Evolutionary conservation across 2,888 invertebrate species (phyloP), one percentile per base, ranked within the genome.

Genomic region (Rapana venosa): DNA sequence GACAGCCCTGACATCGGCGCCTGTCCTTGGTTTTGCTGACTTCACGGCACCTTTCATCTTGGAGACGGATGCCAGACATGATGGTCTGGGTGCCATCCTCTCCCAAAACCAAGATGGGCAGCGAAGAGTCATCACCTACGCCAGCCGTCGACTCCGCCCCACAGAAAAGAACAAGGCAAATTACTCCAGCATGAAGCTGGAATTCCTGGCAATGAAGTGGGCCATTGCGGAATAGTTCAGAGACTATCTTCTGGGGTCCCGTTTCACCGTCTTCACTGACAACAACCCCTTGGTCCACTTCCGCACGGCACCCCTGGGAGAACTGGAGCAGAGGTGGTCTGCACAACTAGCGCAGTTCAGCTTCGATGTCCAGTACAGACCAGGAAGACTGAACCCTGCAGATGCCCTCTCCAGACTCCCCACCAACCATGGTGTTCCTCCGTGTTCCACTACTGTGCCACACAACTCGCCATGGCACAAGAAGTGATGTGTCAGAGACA

Each of bases 111-210:
- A 91, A 26, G 92, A 90, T 17, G 66, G 90, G 22, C 87, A 90
- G 79, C 88, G 35, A 8, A 70, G 70, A 30, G 91, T 91, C 0
- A 90, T 92, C 36, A 87, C 90, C 32, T 92, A 92, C 87, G 90
- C 90, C 11, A 89, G 88, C 66, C 70, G 90, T 35, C 36, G 70
- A 17, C 70, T 87, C 0, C 66, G 87, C 32, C 66, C 66, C 13
- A 87, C 66, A 8, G 87, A 87, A 22, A 87, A 35, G 70, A 87
- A 87, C 30, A 20, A 66, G 35, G 30, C 84, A 0, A 90, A 90
- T n/a, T 92, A 92, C 88, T 91, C 91, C 83, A 89, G 87, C 61
- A 92, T 92, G 90, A 92, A 91, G 81, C 83, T 93, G 47, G 92
- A 92, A 70, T 83, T 91, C 26, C 88, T 92, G 26, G 92, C 84